A percentile compares a stretch with the other conserved stretches of the same genome.
Evolutionary conservation across 92 coral and sea anemone genomes (phyloP).

Genomic region (Blastomussa wellsi): DNA sequence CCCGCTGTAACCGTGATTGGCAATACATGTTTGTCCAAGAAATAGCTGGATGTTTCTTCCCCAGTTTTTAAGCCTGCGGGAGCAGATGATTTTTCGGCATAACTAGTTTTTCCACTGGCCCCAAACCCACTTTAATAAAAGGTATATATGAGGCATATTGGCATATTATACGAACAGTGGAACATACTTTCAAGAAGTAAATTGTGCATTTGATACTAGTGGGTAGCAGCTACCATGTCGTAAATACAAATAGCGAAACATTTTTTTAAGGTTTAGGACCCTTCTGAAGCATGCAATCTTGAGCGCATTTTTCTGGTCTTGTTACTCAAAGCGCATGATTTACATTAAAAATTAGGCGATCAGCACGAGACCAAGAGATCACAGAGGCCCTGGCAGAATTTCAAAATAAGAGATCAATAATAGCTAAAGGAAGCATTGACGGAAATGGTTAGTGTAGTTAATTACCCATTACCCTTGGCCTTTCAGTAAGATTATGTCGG

Average conservation of each 20-base stretch:
- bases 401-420: background rate
- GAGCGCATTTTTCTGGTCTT: background rate
- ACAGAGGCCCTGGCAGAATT: conserved; percentile 8
- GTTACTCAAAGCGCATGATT: background rate
- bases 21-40: no score
- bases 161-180: no score
- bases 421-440: background rate
- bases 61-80: no score
- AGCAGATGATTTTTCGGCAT: no score
- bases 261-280: background rate
- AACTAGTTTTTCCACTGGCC: no score
- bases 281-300: background rate
- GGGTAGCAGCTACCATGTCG: background rate
- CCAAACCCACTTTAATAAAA: no score
- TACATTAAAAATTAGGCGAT: background rate
- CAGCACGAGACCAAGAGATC: background rate
- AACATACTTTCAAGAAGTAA: no score
- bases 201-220: background rate
- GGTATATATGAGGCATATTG: no score
- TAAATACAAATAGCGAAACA: background rate
- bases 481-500: background rate
- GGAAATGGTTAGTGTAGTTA: background rate
- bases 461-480: conserved; percentile 11
- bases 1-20: no score
- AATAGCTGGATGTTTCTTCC: no score